phyloP scores from a whole-genome alignment of 1,140 invertebrate species.

The Papilio aristodemus region DNA sequence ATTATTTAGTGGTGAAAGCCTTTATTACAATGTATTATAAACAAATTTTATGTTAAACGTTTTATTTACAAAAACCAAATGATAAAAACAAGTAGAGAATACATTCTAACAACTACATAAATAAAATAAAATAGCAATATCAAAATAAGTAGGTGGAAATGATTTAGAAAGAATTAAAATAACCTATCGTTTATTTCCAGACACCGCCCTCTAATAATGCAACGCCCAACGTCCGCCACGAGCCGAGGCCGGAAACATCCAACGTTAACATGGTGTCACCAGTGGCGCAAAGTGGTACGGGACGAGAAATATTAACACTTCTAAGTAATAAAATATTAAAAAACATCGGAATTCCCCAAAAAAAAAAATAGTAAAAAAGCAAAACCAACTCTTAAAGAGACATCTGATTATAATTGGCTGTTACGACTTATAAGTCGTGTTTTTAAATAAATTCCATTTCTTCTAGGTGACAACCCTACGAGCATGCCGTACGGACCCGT shows the following conservation, averaged over 20 bases:
- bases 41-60: no score
- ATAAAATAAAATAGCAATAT: no score
- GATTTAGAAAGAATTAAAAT: background rate
- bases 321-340: background rate
- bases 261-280: constrained; percentile 66
- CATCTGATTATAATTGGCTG: no score
- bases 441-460: constrained; percentile 10
- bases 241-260: constrained; percentile 52
- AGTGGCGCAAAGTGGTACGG: constrained; percentile 57
- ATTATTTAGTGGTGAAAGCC: no score
- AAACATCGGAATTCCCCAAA: background rate
- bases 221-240: constrained; percentile 52
- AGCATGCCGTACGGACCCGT: constrained; percentile 59
- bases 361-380: no score
- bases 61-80: no score
- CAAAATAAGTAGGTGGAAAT: constrained; percentile 1
- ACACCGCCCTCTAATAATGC: constrained; percentile 52
- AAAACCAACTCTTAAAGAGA: no score
- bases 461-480: constrained; percentile 55
- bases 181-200: constrained; percentile 42
- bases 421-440: no score
- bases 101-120: no score
- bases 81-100: no score
- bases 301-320: constrained; percentile 12
- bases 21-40: no score